A percentile compares a stretch with the other conserved stretches of the same genome.
phyloP scores from a whole-genome alignment of 1,140 invertebrate genomes.

The Euglossa dilemma region DNA sequence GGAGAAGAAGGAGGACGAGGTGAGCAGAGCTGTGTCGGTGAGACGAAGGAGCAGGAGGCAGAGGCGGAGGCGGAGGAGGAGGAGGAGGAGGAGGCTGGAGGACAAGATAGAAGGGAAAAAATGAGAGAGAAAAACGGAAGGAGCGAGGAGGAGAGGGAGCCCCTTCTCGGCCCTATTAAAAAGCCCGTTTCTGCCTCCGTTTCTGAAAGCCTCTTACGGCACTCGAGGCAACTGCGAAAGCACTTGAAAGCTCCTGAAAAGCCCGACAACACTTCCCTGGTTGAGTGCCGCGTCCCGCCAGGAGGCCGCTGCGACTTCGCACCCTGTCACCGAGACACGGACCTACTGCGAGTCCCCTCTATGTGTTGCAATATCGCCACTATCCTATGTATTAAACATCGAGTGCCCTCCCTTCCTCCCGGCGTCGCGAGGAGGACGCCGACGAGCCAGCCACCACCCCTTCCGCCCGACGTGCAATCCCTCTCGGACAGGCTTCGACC shows the following conservation, averaged over 20 bases:
- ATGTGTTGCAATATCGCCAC: constrained; percentile 71
- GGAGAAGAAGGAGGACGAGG: constrained; percentile 1
- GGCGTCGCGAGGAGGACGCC: not conserved
- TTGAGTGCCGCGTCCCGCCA: constrained; percentile 80
- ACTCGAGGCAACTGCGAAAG: constrained; percentile 83
- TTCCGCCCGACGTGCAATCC: constrained; percentile 6
- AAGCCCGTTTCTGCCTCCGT: constrained; percentile 83
- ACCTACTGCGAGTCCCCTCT: constrained; percentile 55
- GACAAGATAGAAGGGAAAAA: constrained; percentile 62
- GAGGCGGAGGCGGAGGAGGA: constrained; percentile 1
- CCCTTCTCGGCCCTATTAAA: constrained; percentile 82
- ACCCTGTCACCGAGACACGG: constrained; percentile 77
- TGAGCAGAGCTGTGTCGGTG: constrained; percentile 18
- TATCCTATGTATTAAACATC: constrained; percentile 75
- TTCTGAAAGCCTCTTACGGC: constrained; percentile 83
- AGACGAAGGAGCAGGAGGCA: constrained; percentile 12
- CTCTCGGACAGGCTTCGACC: constrained; percentile 36
- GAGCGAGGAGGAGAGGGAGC: constrained; percentile 28
- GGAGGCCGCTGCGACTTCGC: constrained; percentile 76
- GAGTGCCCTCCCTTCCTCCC: constrained; percentile 35
- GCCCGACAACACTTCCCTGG: constrained; percentile 82
- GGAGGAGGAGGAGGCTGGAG: constrained; percentile 29
- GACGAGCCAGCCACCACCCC: constrained; percentile 4
- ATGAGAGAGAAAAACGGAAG: constrained; percentile 24
- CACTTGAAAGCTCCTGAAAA: constrained; percentile 83